Percentiles rank a stretch among this genome's conserved stretches.
These are phyloP conservation scores for Drosophila anomalata DNA, from an alignment of 2,888 invertebrate species.

Conservation along the genomic window DNA sequence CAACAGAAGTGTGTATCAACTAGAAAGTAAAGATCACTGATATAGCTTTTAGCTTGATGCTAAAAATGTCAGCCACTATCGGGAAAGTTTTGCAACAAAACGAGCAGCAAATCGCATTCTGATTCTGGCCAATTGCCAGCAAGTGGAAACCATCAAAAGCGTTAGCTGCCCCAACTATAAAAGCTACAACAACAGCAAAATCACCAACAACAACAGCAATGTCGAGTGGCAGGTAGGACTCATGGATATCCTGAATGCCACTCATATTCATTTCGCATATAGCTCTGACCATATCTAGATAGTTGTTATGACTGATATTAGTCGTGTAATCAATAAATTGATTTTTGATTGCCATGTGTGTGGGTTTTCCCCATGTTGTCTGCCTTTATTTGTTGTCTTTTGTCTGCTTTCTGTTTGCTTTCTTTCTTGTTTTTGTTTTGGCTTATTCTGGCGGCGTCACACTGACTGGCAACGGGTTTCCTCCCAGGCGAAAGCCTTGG, in stretches of 20 bases:
- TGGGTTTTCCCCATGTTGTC: slow-evolving; percentile 42
- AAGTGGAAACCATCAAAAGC: slow-evolving; percentile 12
- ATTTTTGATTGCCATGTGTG: slow-evolving; percentile 72
- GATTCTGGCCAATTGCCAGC: slow-evolving; percentile 43
- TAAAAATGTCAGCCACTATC: slow-evolving; percentile 17
- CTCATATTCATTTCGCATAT: slow-evolving; percentile 12
- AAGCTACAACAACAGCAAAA: slow-evolving; percentile 21
- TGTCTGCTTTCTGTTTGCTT: slow-evolving; percentile 26
- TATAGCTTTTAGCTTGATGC: slow-evolving; percentile 18
- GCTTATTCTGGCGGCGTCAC: slow-evolving; percentile 56
- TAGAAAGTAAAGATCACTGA: slow-evolving; percentile 13
- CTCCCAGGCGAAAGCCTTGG: slow-evolving; percentile 4
- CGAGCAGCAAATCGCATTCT: slow-evolving; percentile 9
- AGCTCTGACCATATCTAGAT: slow-evolving; percentile 24
- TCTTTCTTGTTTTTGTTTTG: slow-evolving; percentile 28
- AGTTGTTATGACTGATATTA: slow-evolving; percentile 62
- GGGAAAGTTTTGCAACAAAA: slow-evolving; percentile 18
- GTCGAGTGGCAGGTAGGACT: slow-evolving; percentile 75
- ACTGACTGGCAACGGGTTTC: slow-evolving; percentile 62
- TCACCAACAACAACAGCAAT: slow-evolving; percentile 39
- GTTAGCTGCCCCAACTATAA: slow-evolving; percentile 5
- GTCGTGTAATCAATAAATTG: slow-evolving; percentile 77
- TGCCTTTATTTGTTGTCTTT: slow-evolving; percentile 31
- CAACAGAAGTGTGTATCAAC: not conserved
- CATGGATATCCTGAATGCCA: slow-evolving; percentile 12